A percentile compares a stretch with the other conserved stretches of the same genome.
phyloP scores from a whole-genome alignment of 2,888 invertebrate genomes.

The Ochropacha duplaris region DNA sequence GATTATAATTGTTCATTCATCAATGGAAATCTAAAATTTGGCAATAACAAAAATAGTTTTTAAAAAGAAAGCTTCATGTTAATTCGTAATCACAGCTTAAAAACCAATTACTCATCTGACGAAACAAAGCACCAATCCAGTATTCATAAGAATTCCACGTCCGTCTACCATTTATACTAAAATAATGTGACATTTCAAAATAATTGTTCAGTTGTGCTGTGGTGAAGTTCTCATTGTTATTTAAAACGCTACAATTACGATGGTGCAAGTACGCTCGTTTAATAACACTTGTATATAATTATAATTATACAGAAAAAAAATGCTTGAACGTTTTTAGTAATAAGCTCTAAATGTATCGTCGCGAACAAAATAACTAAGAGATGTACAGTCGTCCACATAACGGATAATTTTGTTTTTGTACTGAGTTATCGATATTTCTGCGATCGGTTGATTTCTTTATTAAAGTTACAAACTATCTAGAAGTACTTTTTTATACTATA shows the following conservation, averaged over 20 bases:
- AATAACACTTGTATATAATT: slow-evolving; percentile 30
- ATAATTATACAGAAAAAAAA: background rate
- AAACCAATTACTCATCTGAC: slow-evolving; percentile 28
- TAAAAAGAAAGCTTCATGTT: too few species aligned
- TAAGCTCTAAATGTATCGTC: background rate
- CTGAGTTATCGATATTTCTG: too few species aligned
- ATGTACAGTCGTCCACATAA: background rate
- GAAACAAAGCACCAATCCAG: slow-evolving; percentile 31
- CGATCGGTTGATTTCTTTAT: too few species aligned
- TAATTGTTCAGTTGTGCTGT: slow-evolving; percentile 42
- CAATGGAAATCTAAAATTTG: too few species aligned
- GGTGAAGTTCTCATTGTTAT: slow-evolving; percentile 33
- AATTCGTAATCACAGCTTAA: background rate
- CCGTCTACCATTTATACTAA: slow-evolving; percentile 27
- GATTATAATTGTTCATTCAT: too few species aligned
- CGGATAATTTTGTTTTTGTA: too few species aligned
- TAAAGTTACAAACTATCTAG: too few species aligned
- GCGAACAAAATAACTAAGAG: too few species aligned
- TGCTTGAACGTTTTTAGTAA: background rate
- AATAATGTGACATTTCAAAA: slow-evolving; percentile 58
- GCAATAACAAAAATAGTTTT: too few species aligned
- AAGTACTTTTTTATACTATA: too few species aligned
- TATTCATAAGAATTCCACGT: slow-evolving; percentile 20
- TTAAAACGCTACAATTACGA: slow-evolving; percentile 29
- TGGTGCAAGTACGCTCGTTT: slow-evolving; percentile 35